Evolutionary conservation across 2,888 invertebrate genomes (phyloP).

Genomic region (Sarcophaga subvicina): DNA sequence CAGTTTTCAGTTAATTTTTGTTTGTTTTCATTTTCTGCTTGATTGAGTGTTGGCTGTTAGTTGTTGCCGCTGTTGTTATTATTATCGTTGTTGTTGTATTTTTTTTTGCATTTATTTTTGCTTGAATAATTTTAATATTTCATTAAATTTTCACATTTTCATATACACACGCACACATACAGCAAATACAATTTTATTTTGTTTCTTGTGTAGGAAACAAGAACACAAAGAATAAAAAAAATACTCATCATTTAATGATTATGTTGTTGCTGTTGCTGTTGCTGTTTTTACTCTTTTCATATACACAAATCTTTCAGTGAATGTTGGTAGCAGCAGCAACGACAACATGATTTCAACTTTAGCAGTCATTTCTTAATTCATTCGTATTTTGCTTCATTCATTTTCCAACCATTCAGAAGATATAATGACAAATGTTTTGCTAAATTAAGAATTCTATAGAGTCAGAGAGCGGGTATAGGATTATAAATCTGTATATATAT

Average conservation of each 20-base stretch:
- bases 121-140: constrained; percentile 70
- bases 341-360: constrained; percentile 56
- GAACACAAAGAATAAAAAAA: constrained; percentile 20
- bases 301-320: constrained; percentile 55
- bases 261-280: constrained; percentile 26
- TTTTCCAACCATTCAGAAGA: constrained; percentile 69
- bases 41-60: constrained; percentile 69
- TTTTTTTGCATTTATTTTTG: constrained; percentile 57
- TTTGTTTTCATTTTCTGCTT: constrained; percentile 71
- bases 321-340: constrained; percentile 46
- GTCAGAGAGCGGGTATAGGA: constrained; percentile 32
- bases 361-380: constrained; percentile 65
- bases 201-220: background rate
- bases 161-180: constrained; percentile 40
- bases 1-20: constrained; percentile 63
- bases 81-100: constrained; percentile 32
- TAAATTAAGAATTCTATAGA: constrained; percentile 70
- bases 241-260: constrained; percentile 61
- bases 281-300: background rate
- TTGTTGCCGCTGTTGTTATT: constrained; percentile 56
- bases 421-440: constrained; percentile 70
- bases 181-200: background rate
- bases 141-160: constrained; percentile 68
- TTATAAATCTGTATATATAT: constrained; percentile 35
- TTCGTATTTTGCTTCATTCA: constrained; percentile 69